phyloP scores from a whole-genome alignment of 2,113 vertebrate genomes.

The Psilopsiagon aurifrons region DNA sequence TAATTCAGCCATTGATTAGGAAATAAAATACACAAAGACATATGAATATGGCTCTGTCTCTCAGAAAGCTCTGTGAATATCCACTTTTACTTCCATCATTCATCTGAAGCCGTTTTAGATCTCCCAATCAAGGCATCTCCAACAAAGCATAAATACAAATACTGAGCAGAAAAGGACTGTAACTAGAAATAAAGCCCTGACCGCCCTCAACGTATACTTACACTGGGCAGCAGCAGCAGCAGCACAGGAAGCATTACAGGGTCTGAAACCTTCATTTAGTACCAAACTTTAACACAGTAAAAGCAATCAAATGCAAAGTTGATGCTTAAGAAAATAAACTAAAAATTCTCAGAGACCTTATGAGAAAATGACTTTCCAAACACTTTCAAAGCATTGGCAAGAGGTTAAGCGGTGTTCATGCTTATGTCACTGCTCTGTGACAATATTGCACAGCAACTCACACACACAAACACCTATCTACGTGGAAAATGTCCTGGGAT shows the following conservation, averaged over 20 bases:
- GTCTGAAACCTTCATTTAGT: not conserved
- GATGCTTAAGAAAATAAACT: not conserved
- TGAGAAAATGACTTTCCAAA: not conserved
- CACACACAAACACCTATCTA: not conserved
- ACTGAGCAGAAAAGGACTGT: not conserved
- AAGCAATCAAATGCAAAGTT: not conserved
- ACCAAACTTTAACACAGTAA: not conserved
- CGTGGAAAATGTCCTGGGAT: not conserved
- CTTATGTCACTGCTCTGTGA: not conserved
- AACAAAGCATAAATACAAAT: not conserved
- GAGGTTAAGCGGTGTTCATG: not conserved
- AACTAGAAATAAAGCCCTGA: not conserved
- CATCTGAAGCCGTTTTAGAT: not conserved
- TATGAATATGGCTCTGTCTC: not conserved
- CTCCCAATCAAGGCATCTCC: not conserved
- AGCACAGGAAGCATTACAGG: not conserved
- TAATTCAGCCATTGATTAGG: not conserved
- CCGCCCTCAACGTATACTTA: not conserved
- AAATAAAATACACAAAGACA: not conserved
- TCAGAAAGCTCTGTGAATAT: not conserved
- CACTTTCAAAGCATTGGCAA: not conserved
- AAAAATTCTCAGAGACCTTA: not conserved
- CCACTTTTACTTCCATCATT: not conserved
- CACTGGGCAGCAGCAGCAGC: not conserved
- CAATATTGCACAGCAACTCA: not conserved